Base-by-base conservation (phyloP, 2,888 invertebrate genomes). In the Volucella inflata region DNA sequence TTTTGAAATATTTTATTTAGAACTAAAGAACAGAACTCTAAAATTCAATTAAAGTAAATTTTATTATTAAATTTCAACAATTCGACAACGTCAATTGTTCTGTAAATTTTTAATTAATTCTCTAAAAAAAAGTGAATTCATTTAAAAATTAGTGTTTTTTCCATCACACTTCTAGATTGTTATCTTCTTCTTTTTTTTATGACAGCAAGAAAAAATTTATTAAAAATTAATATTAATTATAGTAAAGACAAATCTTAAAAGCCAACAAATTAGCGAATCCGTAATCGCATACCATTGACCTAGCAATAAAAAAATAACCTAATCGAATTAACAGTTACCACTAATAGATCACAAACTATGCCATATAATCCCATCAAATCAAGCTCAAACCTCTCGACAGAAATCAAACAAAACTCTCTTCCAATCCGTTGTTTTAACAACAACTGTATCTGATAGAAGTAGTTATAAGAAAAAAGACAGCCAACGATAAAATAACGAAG, bases 321-420 rank as follows among this genome's bases (percentile, higher is more conserved):
- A 44, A 67, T 53, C 21, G 14, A 71, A 59, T 71, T 48, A 57
- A 65, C 38, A 36, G 36, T 44, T 59, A 6, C 36, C 50, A 38
- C 48, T 67, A 14, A 40, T 59, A 59, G 50, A 64, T 36, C 57
- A 65, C 51, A 55, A 76, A 60, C 55, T 77, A 64, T 67, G 17
- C 14, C 51, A 55, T 44, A 48, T 74, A 78, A 78, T 78, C 78
- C 78, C 78, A 68, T 74, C 67, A 74, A 64, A 78, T 10, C 48
- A 42, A 72, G 65, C 57, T 30, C 30, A 6, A 30, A 6, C 30
- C 6, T 30, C 30, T 30, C 30, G 6, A 30, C 30, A 30, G 30
- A 30, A 30, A 30, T 30, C 3, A 21, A 21, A 21, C 1, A 62
- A 65, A n/a, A 8, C 17, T 14, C 17, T 17, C 57, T 48, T 70